Percentiles rank a stretch among this genome's conserved stretches.
phyloP scores from a whole-genome alignment of 2,113 vertebrate genomes.

The Phycodurus eques region DNA sequence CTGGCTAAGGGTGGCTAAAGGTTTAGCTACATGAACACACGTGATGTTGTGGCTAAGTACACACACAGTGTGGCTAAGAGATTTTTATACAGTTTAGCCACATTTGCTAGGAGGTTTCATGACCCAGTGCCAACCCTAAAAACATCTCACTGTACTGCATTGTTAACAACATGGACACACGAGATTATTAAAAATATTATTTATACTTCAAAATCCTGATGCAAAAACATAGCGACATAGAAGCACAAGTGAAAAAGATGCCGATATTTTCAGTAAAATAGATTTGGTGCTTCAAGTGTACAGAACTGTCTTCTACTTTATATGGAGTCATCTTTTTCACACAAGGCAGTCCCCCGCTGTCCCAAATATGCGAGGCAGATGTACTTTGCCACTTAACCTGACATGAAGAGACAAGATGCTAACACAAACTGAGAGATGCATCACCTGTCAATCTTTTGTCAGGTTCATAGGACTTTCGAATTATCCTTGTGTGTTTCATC shows the following conservation, averaged over 20 bases:
- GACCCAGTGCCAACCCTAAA: no score
- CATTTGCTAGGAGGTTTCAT: no score
- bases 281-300: not conserved
- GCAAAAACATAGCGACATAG: not conserved
- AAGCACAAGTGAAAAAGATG: not conserved
- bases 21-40: no score
- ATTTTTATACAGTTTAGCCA: no score
- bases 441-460: conserved; percentile 51
- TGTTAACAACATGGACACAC: no score
- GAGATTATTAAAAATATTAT: no score
- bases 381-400: conserved; percentile 34
- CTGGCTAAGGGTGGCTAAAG: no score
- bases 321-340: not conserved
- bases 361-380: conserved; percentile 37
- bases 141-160: no score
- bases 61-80: no score
- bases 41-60: no score
- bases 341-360: conserved; percentile 29
- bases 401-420: conserved; percentile 41
- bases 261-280: not conserved
- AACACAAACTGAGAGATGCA: conserved; percentile 17
- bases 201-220: not conserved
- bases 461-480: conserved; percentile 20
- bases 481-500: conserved; percentile 8
- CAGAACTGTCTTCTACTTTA: not conserved